Evolutionary conservation across 1,140 invertebrate species (phyloP).

Genomic region (Agrilus planipennis): DNA sequence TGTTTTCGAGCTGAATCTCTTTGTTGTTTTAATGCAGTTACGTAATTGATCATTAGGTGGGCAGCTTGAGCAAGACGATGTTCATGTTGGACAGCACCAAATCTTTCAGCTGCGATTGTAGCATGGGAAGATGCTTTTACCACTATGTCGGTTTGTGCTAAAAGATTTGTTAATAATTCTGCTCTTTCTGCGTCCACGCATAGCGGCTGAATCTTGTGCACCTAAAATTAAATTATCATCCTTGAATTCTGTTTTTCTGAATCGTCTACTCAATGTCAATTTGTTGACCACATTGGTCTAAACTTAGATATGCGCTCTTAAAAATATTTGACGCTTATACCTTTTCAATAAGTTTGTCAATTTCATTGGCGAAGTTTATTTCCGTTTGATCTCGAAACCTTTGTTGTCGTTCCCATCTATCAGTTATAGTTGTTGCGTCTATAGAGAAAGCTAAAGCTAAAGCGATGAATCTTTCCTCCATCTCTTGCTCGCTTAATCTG

Average conservation of each 20-base stretch:
- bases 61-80: constrained; percentile 26
- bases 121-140: constrained; percentile 24
- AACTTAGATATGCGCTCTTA: no score
- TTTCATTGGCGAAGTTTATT: constrained; percentile 26
- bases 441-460: constrained; percentile 30
- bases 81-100: constrained; percentile 33
- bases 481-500: constrained; percentile 24
- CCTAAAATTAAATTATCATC: no score
- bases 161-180: constrained; percentile 22
- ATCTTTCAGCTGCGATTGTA: constrained; percentile 27
- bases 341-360: constrained; percentile 25
- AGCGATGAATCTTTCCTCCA: constrained; percentile 31
- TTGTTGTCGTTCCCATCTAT: constrained; percentile 26
- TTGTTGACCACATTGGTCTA: no score
- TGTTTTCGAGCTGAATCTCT: constrained; percentile 29
- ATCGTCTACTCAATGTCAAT: no score
- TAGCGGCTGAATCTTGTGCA: constrained; percentile 26
- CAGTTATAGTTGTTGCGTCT: constrained; percentile 28
- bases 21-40: constrained; percentile 29
- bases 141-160: constrained; percentile 26
- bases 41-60: constrained; percentile 29
- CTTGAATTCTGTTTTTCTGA: background rate
- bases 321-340: no score
- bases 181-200: constrained; percentile 30
- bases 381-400: constrained; percentile 31